These are phyloP conservation scores for Herminia tarsipennalis DNA, from an alignment of 2,888 invertebrate genomes.

Conservation along the genomic window DNA sequence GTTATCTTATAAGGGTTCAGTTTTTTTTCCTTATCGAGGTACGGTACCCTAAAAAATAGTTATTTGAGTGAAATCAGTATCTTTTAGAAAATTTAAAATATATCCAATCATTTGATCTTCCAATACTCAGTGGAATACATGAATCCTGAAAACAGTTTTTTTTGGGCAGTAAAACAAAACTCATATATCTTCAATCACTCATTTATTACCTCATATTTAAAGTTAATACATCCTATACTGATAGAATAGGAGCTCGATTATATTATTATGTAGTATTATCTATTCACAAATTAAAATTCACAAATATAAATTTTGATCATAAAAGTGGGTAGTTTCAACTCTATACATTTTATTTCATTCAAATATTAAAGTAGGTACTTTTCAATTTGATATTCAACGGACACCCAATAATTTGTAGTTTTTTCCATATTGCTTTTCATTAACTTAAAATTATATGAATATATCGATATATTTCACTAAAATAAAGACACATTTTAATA, in stretches of 20 bases:
- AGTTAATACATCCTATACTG: constrained; percentile 25
- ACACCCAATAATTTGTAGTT: neutral
- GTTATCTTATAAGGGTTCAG: too few relatives aligned
- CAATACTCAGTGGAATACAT: too few relatives aligned
- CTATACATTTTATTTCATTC: too few relatives aligned
- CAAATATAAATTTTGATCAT: constrained; percentile 15
- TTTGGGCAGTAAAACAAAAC: neutral
- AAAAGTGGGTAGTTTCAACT: constrained; percentile 20
- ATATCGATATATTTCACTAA: neutral
- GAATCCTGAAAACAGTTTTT: too few relatives aligned
- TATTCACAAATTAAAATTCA: constrained; percentile 39
- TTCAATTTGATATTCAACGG: too few relatives aligned
- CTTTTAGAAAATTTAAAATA: too few relatives aligned
- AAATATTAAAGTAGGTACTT: too few relatives aligned
- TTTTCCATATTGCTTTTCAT: constrained; percentile 4
- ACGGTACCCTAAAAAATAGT: too few relatives aligned
- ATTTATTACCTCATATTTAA: constrained; percentile 35
- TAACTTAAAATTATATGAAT: neutral
- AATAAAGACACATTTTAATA: too few relatives aligned
- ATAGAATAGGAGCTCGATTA: constrained; percentile 1
- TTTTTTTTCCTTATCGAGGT: too few relatives aligned
- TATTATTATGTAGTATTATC: constrained; percentile 5
- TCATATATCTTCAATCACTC: constrained; percentile 25
- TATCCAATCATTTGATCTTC: too few relatives aligned
- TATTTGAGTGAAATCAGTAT: too few relatives aligned